Conservation (phyloP, 2,113 vertebrate species). For the Mastomys natalensis region DNA sequence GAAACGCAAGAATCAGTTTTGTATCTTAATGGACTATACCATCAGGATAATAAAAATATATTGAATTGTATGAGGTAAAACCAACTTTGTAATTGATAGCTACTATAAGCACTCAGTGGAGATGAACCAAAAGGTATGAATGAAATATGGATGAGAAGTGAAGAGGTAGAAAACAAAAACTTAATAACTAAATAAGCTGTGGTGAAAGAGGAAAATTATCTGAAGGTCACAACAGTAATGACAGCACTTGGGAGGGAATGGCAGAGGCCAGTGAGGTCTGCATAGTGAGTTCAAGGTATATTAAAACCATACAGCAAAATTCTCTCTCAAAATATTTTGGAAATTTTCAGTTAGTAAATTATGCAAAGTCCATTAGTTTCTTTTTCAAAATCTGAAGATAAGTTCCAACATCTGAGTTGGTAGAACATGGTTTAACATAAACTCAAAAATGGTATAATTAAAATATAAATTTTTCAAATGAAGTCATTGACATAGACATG, state of each 20-base stretch:
- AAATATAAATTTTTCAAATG: not conserved
- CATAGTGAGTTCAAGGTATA: not conserved
- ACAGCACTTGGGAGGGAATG: not conserved
- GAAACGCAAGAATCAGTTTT: not conserved
- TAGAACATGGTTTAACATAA: not conserved
- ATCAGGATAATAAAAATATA: not conserved
- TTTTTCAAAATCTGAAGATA: not conserved
- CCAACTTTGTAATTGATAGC: not conserved
- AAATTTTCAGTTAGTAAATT: not conserved
- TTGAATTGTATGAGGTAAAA: not conserved
- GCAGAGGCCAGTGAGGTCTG: not conserved
- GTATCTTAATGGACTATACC: not conserved
- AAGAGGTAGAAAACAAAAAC: not conserved
- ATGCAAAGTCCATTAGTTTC: not conserved
- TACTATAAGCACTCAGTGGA: not conserved
- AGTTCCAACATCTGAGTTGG: not conserved
- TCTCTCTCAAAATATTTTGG: not conserved
- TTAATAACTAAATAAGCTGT: not conserved
- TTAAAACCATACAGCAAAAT: not conserved
- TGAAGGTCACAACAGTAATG: not conserved
- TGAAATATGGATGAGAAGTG: too few relatives aligned
- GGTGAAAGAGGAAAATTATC: not conserved
- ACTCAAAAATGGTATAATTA: not conserved
- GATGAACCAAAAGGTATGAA: not conserved
- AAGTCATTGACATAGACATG: not conserved